These are phyloP conservation scores for Philotrypesis tridentata DNA, from an alignment of 1,140 invertebrate species.

Conservation along the genomic window DNA sequence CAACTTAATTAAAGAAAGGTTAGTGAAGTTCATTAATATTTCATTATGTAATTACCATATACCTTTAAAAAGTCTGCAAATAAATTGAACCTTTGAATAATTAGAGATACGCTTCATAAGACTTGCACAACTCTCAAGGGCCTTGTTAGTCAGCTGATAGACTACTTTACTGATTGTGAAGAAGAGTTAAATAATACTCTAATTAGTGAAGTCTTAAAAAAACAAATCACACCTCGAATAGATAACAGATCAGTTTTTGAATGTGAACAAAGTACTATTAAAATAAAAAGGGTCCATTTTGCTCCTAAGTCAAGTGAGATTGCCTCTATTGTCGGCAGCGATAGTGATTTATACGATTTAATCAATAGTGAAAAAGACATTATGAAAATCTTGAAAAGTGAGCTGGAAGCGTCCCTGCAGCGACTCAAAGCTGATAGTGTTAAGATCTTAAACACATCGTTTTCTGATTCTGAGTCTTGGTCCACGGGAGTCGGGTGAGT, in stretches of 20 bases:
- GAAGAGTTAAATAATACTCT: slow-evolving; percentile 85
- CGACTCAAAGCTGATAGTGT: slow-evolving; percentile 80
- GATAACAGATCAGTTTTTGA: slow-evolving; percentile 10
- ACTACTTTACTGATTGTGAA: slow-evolving; percentile 83
- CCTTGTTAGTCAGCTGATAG: slow-evolving; percentile 79
- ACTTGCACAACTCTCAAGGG: slow-evolving; percentile 76
- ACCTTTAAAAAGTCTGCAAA: slow-evolving; percentile 27
- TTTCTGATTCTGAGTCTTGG: slow-evolving; percentile 57
- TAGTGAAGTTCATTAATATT: slow-evolving; percentile 27
- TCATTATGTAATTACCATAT: not conserved
- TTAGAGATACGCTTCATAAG: slow-evolving; percentile 77
- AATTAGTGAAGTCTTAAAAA: slow-evolving; percentile 78
- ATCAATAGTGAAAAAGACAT: slow-evolving; percentile 73
- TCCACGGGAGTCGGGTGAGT: slow-evolving; percentile 36
- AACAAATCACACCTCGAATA: slow-evolving; percentile 45
- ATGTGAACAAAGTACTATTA: slow-evolving; percentile 41
- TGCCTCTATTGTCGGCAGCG: slow-evolving; percentile 76
- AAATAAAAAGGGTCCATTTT: slow-evolving; percentile 78
- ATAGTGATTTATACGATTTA: slow-evolving; percentile 64
- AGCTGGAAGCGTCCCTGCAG: slow-evolving; percentile 79
- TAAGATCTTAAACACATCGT: slow-evolving; percentile 78
- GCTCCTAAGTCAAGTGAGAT: slow-evolving; percentile 80
- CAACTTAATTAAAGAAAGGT: slow-evolving; percentile 61
- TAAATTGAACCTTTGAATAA: slow-evolving; percentile 52
- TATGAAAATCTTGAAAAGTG: slow-evolving; percentile 76